A percentile compares a stretch with the other conserved stretches of the same genome.
Conservation (phyloP, 2,888 invertebrate genomes). For the Ormyrus pomaceus region DNA sequence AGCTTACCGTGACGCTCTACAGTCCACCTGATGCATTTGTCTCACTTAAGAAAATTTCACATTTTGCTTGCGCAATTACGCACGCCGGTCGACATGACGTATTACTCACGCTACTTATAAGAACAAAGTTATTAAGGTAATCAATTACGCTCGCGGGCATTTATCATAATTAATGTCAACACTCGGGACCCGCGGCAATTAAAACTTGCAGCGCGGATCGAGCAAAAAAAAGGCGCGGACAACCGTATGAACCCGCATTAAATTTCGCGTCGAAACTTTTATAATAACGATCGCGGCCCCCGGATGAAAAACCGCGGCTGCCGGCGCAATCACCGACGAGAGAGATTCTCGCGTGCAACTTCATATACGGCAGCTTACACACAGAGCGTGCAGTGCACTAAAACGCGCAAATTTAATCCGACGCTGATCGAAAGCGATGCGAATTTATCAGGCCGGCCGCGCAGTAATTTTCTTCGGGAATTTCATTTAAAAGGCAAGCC, state of each 20-base stretch:
- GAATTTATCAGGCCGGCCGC: constrained; percentile 3
- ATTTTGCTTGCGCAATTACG: not conserved
- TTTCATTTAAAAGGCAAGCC: constrained; percentile 11
- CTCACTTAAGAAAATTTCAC: constrained; percentile 24
- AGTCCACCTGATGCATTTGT: not conserved
- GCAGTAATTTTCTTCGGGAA: constrained; percentile 33
- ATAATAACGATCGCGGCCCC: constrained; percentile 7
- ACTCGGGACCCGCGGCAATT: not conserved
- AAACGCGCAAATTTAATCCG: constrained; percentile 11
- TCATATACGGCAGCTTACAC: not conserved
- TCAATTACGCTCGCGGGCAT: constrained; percentile 17
- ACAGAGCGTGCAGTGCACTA: not conserved
- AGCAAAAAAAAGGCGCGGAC: not conserved
- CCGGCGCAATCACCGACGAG: too few species aligned
- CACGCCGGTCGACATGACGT: constrained; percentile 8
- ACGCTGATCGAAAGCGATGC: constrained; percentile 1
- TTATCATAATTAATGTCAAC: constrained; percentile 31
- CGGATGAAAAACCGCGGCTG: too few species aligned
- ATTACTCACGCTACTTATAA: not conserved
- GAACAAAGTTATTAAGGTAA: constrained; percentile 19
- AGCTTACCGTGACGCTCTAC: too few species aligned
- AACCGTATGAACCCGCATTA: not conserved
- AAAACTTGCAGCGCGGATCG: not conserved
- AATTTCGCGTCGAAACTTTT: constrained; percentile 27
- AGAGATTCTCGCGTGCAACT: too few species aligned